A percentile compares a stretch with the other conserved stretches of the same genome.
phyloP scores from a whole-genome alignment of 30 jellyfish, hydroid and myxozoan species.

The Sanderia malayensis region DNA sequence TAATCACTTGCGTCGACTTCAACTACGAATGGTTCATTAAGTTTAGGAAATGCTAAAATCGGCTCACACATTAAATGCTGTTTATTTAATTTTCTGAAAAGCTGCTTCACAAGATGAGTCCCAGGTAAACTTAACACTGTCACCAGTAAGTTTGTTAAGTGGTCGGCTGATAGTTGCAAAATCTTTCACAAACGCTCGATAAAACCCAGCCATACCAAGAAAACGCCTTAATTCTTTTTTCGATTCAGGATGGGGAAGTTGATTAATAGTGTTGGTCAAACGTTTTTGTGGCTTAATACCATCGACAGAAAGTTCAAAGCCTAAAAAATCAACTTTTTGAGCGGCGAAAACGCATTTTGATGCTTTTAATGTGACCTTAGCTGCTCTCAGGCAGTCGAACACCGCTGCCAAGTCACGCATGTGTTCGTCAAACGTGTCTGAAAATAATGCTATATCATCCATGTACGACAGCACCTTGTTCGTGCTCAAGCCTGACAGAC shows the following conservation, averaged over 20 bases:
- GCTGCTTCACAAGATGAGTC: slow-evolving; percentile 40
- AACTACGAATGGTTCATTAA: slow-evolving; percentile 16
- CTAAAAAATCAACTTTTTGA: too few relatives aligned
- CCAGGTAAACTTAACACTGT: slow-evolving; percentile 29
- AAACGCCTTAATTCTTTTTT: slow-evolving; percentile 34
- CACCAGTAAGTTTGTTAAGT: slow-evolving; percentile 44
- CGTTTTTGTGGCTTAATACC: slow-evolving; percentile 52
- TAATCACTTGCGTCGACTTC: slow-evolving; percentile 45
- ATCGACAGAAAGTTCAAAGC: slow-evolving; percentile 43
- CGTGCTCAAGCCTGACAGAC: too few relatives aligned
- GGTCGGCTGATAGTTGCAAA: slow-evolving; percentile 48
- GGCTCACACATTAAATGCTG: slow-evolving; percentile 37
- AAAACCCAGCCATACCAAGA: slow-evolving; percentile 48
- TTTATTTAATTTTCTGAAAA: slow-evolving; percentile 20
- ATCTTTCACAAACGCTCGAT: slow-evolving; percentile 36
- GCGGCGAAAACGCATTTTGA: too few relatives aligned
- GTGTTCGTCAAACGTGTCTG: too few relatives aligned
- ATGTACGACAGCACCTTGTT: too few relatives aligned
- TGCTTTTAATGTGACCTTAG: too few relatives aligned
- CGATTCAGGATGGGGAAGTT: slow-evolving; percentile 41
- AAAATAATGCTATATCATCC: too few relatives aligned
- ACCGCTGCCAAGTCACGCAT: too few relatives aligned
- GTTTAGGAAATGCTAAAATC: slow-evolving; percentile 25
- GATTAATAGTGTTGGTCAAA: slow-evolving; percentile 40
- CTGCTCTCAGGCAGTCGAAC: too few relatives aligned